A percentile compares a stretch with the other conserved stretches of the same genome.
phyloP scores from a whole-genome alignment of 2,797 vertebrate species.

The Melanotaenia trifasciata region DNA sequence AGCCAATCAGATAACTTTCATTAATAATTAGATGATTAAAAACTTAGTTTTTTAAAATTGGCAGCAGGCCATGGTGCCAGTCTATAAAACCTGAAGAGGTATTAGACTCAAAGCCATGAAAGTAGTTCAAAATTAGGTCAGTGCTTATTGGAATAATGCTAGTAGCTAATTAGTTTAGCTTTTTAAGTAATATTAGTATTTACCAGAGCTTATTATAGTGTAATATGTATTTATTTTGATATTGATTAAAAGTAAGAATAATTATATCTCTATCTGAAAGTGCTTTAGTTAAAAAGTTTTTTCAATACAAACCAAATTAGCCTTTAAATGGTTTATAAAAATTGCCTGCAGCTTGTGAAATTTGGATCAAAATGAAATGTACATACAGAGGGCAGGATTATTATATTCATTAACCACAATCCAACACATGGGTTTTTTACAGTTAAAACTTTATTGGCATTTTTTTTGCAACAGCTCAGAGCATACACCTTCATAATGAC shows the following conservation, averaged over 20 bases:
- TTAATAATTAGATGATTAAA: not conserved
- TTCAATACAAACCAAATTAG: not conserved
- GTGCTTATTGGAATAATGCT: constrained; percentile 1
- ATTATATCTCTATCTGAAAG: not conserved
- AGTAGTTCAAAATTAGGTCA: not conserved
- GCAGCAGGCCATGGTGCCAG: not conserved
- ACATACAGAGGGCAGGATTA: not conserved
- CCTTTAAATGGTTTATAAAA: not conserved
- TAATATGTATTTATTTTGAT: not conserved
- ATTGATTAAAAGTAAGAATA: not conserved
- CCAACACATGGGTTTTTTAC: constrained; percentile 12
- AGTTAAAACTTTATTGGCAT: constrained; percentile 62
- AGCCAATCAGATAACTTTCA: not conserved
- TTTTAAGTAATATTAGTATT: not conserved
- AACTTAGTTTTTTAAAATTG: not conserved
- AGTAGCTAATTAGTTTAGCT: not conserved
- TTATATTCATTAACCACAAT: constrained; percentile 12
- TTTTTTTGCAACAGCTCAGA: constrained; percentile 21
- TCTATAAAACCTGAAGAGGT: not conserved
- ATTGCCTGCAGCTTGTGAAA: not conserved
- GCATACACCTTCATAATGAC: constrained; percentile 6
- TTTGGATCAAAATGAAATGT: not conserved
- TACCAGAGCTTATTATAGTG: not conserved
- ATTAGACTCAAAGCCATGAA: not conserved
- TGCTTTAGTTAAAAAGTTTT: not conserved